A percentile compares a stretch with the other conserved stretches of the same genome.
Evolutionary conservation across 1,140 invertebrate genomes (phyloP).

Genomic region (Brachystomella parvula): DNA sequence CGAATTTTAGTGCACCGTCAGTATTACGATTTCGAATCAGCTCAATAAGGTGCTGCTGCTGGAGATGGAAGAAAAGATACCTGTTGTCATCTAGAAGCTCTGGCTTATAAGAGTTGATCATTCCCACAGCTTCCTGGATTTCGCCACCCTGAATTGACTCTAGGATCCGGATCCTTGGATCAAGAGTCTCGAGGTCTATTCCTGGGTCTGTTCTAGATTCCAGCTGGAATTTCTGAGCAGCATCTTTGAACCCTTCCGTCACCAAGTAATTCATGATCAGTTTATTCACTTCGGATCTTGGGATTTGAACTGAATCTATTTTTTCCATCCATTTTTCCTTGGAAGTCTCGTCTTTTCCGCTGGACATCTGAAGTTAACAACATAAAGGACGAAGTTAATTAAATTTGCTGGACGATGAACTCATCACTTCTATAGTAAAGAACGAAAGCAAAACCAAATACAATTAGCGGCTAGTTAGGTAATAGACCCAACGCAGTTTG

Average conservation of each 20-base stretch:
- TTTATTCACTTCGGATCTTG: constrained; percentile 87
- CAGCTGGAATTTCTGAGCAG: constrained; percentile 90
- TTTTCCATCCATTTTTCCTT: constrained; percentile 60
- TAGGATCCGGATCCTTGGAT: constrained; percentile 87
- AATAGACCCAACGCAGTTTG: no score
- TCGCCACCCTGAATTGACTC: constrained; percentile 88
- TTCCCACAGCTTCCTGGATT: constrained; percentile 83
- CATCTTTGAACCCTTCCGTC: constrained; percentile 73
- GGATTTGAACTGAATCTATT: constrained; percentile 71
- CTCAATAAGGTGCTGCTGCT: constrained; percentile 93
- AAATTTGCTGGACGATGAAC: no score
- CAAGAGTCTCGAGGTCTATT: constrained; percentile 78
- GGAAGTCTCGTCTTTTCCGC: constrained; percentile 17
- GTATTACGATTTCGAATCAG: constrained; percentile 79
- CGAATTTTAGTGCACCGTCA: constrained; percentile 92
- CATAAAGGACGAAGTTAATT: no score
- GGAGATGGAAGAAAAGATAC: constrained; percentile 88
- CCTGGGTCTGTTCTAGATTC: constrained; percentile 83
- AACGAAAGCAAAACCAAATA: no score
- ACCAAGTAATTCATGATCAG: constrained; percentile 98
- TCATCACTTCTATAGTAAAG: no score
- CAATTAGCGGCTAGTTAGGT: no score
- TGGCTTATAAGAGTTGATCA: constrained; percentile 91
- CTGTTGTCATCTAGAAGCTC: constrained; percentile 90
- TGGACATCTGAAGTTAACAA: no score